Conservation (phyloP, 2,888 invertebrate species). For the Boloria euphrosyne region DNA sequence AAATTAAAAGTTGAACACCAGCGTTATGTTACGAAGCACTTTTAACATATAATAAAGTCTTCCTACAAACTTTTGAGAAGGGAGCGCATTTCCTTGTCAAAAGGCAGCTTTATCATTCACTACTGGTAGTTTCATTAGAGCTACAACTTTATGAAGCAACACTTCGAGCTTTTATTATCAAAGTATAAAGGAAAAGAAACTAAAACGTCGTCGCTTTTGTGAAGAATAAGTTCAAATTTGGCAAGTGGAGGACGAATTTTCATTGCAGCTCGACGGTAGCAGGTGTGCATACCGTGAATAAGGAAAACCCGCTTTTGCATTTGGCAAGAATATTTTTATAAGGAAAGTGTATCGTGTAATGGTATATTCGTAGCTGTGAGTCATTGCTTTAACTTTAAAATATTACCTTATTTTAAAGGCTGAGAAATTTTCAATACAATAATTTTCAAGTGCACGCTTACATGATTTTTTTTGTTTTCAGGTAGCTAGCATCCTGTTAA, state of each 20-base stretch:
- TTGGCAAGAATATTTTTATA: conserved; percentile 65
- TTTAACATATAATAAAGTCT: conserved; percentile 13
- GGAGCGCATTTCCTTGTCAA: conserved; percentile 25
- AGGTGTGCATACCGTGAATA: conserved; percentile 68
- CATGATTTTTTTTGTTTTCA: no score
- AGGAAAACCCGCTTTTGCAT: conserved; percentile 55
- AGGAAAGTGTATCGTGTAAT: conserved; percentile 53
- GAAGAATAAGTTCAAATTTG: conserved; percentile 69
- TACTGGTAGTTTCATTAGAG: conserved; percentile 31
- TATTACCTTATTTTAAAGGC: conserved; percentile 8
- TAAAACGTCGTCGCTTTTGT: conserved; percentile 53
- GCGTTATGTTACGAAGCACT: conserved; percentile 13
- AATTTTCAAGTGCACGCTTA: no score
- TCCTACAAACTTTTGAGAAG: conserved; percentile 15
- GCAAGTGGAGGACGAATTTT: conserved; percentile 71
- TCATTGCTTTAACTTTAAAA: conserved; percentile 60
- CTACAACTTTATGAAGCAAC: conserved; percentile 29
- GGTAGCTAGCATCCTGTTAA: no score
- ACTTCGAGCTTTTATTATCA: conserved; percentile 28
- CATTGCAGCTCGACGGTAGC: conserved; percentile 61
- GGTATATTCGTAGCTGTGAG: conserved; percentile 52
- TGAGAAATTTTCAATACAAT: neutral
- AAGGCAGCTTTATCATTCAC: conserved; percentile 26
- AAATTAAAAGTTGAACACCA: neutral
- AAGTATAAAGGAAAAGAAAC: conserved; percentile 33